Conservation (phyloP, 1,140 invertebrate species). For the Penaeus chinensis region DNA sequence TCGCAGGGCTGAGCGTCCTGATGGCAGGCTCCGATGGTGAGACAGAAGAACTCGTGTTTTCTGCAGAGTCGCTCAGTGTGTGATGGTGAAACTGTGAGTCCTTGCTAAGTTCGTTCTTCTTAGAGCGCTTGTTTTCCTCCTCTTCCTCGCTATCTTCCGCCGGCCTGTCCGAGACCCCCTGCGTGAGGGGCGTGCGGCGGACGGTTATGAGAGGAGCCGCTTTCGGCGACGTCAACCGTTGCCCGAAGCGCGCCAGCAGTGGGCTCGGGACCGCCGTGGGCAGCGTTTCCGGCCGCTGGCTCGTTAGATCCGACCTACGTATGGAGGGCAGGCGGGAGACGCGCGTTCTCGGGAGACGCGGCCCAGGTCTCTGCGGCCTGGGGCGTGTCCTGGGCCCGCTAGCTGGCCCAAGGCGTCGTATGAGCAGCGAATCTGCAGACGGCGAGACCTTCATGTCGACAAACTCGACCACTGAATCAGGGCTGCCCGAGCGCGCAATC, state of each 20-base stretch:
- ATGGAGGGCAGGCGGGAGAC: constrained; percentile 5
- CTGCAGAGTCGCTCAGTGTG: not conserved
- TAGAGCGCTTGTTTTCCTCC: constrained; percentile 24
- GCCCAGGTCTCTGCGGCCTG: not conserved
- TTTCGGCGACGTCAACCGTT: not conserved
- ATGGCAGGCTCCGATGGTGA: not conserved
- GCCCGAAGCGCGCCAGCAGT: not conserved
- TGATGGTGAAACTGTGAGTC: constrained; percentile 46
- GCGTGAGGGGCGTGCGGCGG: not conserved
- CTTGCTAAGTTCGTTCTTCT: constrained; percentile 56
- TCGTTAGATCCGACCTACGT: constrained; percentile 23
- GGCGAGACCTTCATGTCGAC: constrained; percentile 27
- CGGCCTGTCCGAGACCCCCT: not conserved
- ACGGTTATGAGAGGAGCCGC: constrained; percentile 1
- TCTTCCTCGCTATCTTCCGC: not conserved
- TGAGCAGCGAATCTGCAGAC: constrained; percentile 38
- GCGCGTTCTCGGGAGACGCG: constrained; percentile 24
- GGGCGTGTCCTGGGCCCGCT: not conserved
- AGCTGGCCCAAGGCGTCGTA: constrained; percentile 38
- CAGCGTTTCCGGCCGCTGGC: not conserved
- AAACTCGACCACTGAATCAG: not conserved
- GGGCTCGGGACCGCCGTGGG: not conserved
- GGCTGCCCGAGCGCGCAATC: constrained; percentile 49
- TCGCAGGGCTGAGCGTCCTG: constrained; percentile 1
- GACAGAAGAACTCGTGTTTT: not conserved